Percentiles rank a stretch among this genome's conserved stretches.
phyloP scores from a whole-genome alignment of 64 coral and sea anemone genomes.

The Montipora capricornis region DNA sequence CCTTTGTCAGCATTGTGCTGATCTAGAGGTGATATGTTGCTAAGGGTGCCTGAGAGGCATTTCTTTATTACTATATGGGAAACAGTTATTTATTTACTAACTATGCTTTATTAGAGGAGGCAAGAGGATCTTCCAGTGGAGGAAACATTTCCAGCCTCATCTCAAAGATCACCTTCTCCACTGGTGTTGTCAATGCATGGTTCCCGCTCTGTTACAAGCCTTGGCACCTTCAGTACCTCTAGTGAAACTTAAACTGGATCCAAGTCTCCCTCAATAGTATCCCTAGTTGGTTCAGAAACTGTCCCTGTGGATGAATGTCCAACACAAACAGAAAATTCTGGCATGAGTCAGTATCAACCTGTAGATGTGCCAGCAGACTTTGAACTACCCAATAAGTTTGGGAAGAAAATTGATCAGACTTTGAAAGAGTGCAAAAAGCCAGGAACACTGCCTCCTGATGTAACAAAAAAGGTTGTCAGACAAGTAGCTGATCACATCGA shows the following conservation, averaged over 20 bases:
- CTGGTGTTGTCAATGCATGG: too few relatives aligned
- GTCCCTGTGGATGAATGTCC: too few relatives aligned
- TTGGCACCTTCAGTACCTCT: too few relatives aligned
- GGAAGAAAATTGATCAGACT: conserved; percentile 9
- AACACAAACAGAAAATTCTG: too few relatives aligned
- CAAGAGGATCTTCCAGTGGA: too few relatives aligned
- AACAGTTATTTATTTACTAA: not conserved
- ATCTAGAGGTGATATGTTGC: not conserved
- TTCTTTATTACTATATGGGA: not conserved
- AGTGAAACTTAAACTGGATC: too few relatives aligned
- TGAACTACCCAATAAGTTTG: conserved; percentile 39
- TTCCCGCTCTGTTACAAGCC: too few relatives aligned
- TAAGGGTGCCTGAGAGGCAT: not conserved
- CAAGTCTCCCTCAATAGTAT: too few relatives aligned
- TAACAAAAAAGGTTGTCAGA: not conserved
- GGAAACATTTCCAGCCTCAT: too few relatives aligned
- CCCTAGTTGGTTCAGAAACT: too few relatives aligned
- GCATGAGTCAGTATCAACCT: not conserved
- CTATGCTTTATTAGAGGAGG: not conserved
- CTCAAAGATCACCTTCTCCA: too few relatives aligned
- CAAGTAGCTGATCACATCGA: conserved; percentile 29
- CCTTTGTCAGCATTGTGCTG: not conserved
- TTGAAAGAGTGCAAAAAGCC: conserved; percentile 28
- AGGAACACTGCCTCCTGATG: conserved; percentile 14
- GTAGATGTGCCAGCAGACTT: conserved; percentile 29